Base-by-base conservation (phyloP, 2,797 vertebrate species). In the Epinephelus coioides region DNA sequence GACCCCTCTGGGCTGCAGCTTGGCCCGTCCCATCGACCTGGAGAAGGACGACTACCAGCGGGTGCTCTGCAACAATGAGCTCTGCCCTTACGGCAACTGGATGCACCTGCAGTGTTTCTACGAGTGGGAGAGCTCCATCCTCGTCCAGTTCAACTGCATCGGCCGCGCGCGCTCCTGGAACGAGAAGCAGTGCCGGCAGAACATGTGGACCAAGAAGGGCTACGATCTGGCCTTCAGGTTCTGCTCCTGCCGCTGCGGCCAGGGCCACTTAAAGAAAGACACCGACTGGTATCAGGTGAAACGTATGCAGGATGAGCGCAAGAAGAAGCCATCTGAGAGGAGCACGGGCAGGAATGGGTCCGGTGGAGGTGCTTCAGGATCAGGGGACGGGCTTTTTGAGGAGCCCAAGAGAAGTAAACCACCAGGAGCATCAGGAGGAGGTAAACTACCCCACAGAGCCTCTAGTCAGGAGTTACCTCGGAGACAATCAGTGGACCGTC, bases 191-290 rank as follows among this genome's bases (percentile, higher is more conserved):
- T 99, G 98, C 91, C 95, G 98, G 57, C 98, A 99, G 91, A 99
- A 99, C 93, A 99, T 99, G 98, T 99, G 98, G 98, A 99, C 98
- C 72, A 99, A 99, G 95, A 99, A 99, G 87, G 98, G 98, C 70
- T 99, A 99, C 0, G 98, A 99, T 92, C 90, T 99, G 88, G 98
- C 98, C 85, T 99, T 99, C 89, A 96, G 98, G 68, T 99, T 99
- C 93, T 99, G 98, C 91, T 99, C 98, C 55, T 99, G 98, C 89
- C 97, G 98, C 46, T 99, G 98, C 0, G 98, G 98, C 6, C 98
- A 99, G 89, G 98, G 98, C 23, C 98, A 99, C 88, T 88, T 99
- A 6, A 99, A 99, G 94, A 99, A 99, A 83, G 98, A 99, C 94
- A 99, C 98, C 0, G 98, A 99, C 95, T 99, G 98, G 98, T 99